phyloP scores from a whole-genome alignment of 2,113 vertebrate species.

The Colius striatus region DNA sequence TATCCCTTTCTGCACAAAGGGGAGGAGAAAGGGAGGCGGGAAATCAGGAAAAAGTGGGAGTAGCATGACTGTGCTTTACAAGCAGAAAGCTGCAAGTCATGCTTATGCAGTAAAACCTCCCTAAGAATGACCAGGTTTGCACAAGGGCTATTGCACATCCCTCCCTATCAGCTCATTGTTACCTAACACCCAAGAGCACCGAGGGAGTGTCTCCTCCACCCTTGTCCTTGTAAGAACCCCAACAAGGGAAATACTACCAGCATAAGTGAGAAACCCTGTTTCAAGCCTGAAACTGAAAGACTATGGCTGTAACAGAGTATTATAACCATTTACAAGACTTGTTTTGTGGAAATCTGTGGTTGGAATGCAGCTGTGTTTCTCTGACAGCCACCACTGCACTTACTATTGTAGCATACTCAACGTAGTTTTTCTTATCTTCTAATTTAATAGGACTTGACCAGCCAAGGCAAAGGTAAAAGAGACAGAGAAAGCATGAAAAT shows the following conservation, averaged over 20 bases:
- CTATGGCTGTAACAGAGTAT: not conserved
- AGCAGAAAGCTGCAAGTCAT: constrained; percentile 25
- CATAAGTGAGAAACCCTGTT: not conserved
- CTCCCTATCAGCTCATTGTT: not conserved
- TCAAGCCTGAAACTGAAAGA: not conserved
- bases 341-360: not conserved
- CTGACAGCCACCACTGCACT: not conserved
- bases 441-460: not conserved
- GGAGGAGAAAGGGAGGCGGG: not conserved
- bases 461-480: not conserved
- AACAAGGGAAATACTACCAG: not conserved
- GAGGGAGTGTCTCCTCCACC: not conserved
- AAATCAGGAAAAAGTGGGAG: not conserved
- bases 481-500: not conserved
- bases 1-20: not conserved
- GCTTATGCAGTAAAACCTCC: not conserved
- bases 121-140: not conserved
- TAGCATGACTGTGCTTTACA: constrained; percentile 12
- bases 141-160: not conserved
- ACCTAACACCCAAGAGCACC: not conserved
- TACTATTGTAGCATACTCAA: not conserved
- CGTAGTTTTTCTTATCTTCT: not conserved
- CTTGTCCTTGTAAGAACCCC: not conserved
- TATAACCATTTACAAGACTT: not conserved
- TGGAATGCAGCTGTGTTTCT: not conserved